Evolutionary conservation across 2,113 vertebrate species (phyloP).

Genomic region (Sinocyclocheilus rhinocerous): DNA sequence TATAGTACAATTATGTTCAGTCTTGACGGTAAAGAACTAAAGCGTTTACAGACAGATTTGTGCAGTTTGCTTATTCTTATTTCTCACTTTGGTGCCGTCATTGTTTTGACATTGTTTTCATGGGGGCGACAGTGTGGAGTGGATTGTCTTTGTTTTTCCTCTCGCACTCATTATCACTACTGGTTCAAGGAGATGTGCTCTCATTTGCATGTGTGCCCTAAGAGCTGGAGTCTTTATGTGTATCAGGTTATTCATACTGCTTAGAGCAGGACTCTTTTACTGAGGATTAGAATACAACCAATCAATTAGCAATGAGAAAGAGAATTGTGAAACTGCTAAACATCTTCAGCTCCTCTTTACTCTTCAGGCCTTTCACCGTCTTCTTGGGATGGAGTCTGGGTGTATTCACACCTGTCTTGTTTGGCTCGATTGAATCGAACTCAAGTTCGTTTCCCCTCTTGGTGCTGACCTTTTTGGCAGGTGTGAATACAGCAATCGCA

Average conservation of each 20-base stretch:
- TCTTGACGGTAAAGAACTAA: background rate
- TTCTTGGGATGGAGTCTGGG: background rate
- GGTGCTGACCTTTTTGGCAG: too few relatives aligned
- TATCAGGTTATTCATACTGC: conserved; percentile 69
- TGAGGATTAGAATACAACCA: conserved; percentile 70
- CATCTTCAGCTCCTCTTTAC: background rate
- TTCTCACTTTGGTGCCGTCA: background rate
- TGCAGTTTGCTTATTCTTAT: background rate
- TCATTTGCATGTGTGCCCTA: conserved; percentile 72
- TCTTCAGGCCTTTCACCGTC: background rate
- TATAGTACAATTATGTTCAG: background rate
- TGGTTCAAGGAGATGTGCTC: conserved; percentile 69
- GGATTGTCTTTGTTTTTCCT: conserved; percentile 58
- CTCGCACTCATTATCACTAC: conserved; percentile 66
- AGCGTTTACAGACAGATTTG: background rate
- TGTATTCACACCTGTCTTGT: too few relatives aligned
- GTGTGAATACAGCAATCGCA: too few relatives aligned
- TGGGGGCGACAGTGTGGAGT: conserved; percentile 29
- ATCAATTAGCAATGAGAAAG: conserved; percentile 63
- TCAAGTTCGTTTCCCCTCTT: too few relatives aligned
- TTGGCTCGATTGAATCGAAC: too few relatives aligned
- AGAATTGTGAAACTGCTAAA: background rate
- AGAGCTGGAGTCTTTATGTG: conserved; percentile 55
- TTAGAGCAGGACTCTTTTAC: conserved; percentile 61
- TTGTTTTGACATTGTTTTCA: conserved; percentile 29